Conservation (phyloP, 2,888 invertebrate genomes). For the Thecophora atra region DNA sequence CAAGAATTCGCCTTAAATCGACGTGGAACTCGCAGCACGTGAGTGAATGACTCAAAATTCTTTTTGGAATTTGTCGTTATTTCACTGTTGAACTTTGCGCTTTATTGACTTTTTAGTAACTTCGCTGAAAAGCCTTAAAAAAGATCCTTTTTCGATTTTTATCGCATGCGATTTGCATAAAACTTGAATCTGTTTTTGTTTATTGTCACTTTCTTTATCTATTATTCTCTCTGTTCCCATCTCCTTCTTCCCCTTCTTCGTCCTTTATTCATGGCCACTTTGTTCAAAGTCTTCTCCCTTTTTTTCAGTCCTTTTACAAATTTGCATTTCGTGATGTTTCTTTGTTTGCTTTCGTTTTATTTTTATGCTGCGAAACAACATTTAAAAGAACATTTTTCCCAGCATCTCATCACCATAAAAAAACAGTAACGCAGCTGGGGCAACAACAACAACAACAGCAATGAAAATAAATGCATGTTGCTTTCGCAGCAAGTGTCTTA, state of each 20-base stretch:
- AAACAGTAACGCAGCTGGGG: not conserved
- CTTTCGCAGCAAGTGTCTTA: not conserved
- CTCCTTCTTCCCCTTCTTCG: not conserved
- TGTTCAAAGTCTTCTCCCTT: not conserved
- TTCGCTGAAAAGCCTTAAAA: too few species aligned
- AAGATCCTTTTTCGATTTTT: too few species aligned
- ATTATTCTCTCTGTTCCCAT: not conserved
- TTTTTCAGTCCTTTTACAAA: too few species aligned
- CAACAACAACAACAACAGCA: slow-evolving; percentile 10
- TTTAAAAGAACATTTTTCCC: slow-evolving; percentile 8
- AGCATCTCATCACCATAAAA: slow-evolving; percentile 24
- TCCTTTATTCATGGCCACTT: not conserved
- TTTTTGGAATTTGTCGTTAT: too few species aligned
- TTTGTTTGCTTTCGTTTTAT: not conserved
- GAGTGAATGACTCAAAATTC: too few species aligned
- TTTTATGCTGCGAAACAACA: not conserved
- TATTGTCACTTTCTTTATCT: not conserved
- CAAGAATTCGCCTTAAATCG: too few species aligned
- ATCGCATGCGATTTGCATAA: too few species aligned
- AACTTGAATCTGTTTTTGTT: not conserved
- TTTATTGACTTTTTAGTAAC: too few species aligned
- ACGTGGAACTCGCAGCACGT: too few species aligned
- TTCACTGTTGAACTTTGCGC: too few species aligned
- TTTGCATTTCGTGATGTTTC: too few species aligned
- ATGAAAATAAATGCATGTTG: slow-evolving; percentile 23